A percentile compares a stretch with the other conserved stretches of the same genome.
These are phyloP conservation scores for Phalacrocorax pelagicus DNA, from an alignment of 2,113 vertebrate genomes.

Conservation along the genomic window DNA sequence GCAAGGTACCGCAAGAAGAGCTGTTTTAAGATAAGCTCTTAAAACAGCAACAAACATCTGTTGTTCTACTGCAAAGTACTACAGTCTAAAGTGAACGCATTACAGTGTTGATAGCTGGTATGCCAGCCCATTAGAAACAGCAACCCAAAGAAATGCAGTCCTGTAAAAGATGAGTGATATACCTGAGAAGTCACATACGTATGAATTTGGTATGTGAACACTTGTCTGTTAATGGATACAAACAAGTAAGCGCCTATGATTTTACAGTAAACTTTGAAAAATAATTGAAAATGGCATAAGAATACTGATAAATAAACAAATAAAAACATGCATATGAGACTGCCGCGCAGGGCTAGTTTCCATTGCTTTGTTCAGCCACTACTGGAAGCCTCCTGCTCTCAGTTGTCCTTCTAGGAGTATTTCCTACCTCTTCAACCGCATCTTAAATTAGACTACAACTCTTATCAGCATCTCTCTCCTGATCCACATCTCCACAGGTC, in stretches of 20 bases:
- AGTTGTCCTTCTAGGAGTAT: not conserved
- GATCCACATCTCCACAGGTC: not conserved
- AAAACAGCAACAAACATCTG: not conserved
- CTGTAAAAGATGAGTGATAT: not conserved
- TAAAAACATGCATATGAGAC: not conserved
- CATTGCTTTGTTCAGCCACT: not conserved
- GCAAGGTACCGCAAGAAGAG: not conserved
- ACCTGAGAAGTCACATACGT: not conserved
- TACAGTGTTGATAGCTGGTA: not conserved
- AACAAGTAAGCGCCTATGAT: not conserved
- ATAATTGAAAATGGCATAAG: not conserved
- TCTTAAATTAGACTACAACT: not conserved
- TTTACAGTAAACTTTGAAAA: not conserved
- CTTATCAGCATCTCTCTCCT: not conserved
- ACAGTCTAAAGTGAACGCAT: not conserved
- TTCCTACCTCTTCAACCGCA: not conserved
- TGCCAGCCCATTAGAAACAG: not conserved
- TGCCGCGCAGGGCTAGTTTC: not conserved
- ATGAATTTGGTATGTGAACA: not conserved
- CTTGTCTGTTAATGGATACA: not conserved
- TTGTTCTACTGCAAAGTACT: not conserved
- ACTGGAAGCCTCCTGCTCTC: not conserved
- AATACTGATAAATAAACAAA: not conserved
- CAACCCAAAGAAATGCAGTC: not conserved
- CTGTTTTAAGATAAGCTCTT: not conserved